phyloP scores from a whole-genome alignment of 2,113 vertebrate genomes.

The Genyomyrus donnyi region DNA sequence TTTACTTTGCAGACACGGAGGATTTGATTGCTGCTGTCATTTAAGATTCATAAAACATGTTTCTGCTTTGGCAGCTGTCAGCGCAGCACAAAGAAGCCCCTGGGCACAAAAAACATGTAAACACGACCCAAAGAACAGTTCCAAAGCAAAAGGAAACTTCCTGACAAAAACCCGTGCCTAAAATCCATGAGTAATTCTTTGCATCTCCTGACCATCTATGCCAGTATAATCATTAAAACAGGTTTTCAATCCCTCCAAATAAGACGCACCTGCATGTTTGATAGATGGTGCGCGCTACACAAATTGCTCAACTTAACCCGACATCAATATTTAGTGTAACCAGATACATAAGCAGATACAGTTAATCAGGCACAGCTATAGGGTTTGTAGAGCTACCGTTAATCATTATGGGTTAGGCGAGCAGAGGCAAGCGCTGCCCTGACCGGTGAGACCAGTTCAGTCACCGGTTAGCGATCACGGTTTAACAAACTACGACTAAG shows the following conservation, averaged over 20 bases:
- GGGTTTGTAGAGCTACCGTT: neutral
- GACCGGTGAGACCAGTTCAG: neutral
- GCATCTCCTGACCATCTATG: neutral
- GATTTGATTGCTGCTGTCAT: neutral
- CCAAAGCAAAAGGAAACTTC: neutral
- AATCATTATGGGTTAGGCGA: neutral
- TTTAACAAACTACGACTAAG: neutral
- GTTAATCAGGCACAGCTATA: neutral
- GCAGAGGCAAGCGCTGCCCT: neutral
- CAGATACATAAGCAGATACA: neutral
- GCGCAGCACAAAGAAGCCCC: neutral
- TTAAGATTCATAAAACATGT: neutral
- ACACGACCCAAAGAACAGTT: neutral
- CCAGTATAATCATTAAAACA: neutral
- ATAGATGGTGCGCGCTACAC: neutral
- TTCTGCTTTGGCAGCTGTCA: neutral
- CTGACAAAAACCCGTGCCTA: neutral
- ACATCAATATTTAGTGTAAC: neutral
- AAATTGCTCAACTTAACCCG: neutral
- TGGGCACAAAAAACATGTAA: neutral
- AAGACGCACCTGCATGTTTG: neutral
- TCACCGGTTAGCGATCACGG: neutral
- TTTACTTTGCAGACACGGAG: neutral
- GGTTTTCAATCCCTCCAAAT: neutral
- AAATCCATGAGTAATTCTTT: neutral